A percentile compares a stretch with the other conserved stretches of the same genome.
phyloP scores from a whole-genome alignment of 2,888 invertebrate species.

The Sarcophaga subvicina region DNA sequence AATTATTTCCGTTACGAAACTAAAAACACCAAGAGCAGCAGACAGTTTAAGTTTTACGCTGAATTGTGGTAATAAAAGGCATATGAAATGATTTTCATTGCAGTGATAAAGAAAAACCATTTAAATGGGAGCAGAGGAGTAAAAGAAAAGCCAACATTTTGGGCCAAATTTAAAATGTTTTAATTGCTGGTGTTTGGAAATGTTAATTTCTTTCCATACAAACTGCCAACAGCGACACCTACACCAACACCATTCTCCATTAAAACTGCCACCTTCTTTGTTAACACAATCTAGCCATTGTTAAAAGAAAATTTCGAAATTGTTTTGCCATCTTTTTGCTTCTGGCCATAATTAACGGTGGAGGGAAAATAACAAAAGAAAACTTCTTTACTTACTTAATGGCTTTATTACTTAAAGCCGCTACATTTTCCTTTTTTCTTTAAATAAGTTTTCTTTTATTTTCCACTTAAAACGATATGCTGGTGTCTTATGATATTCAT shows the following conservation, averaged over 20 bases:
- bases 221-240: background rate
- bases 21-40: conserved; percentile 9
- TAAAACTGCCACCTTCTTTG: background rate
- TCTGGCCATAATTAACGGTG: conserved; percentile 43
- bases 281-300: conserved; percentile 10
- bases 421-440: conserved; percentile 20
- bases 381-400: conserved; percentile 53
- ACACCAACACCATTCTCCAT: too few relatives aligned
- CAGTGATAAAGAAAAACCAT: background rate
- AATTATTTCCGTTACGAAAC: conserved; percentile 66
- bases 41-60: conserved; percentile 18
- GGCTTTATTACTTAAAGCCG: conserved; percentile 49
- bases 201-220: conserved; percentile 62
- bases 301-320: conserved; percentile 26
- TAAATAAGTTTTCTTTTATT: background rate
- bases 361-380: background rate
- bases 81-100: conserved; percentile 18
- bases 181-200: conserved; percentile 67
- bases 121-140: too few relatives aligned
- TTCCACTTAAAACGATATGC: too few relatives aligned
- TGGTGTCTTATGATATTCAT: conserved; percentile 8
- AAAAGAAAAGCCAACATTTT: conserved; percentile 8
- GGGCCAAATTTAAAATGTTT: conserved; percentile 53
- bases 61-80: conserved; percentile 39
- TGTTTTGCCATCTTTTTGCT: conserved; percentile 18